Evolutionary conservation across 2,113 vertebrate genomes (phyloP), one percentile per base, ranked within the genome.

Genomic region (Trematocara unimaculatum): DNA sequence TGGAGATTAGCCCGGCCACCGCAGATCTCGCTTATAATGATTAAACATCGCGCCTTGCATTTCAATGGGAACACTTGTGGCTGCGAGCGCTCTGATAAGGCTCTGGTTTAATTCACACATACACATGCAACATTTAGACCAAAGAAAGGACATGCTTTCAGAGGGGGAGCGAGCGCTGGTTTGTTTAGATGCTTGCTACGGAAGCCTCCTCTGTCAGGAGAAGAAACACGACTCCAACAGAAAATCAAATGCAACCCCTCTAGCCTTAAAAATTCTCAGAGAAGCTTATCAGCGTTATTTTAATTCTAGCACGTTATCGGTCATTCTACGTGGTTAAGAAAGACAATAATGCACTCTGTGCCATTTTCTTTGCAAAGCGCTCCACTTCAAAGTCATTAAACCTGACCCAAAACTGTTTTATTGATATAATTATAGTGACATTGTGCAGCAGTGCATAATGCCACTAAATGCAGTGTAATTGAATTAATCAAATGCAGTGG

Each of bases 1-100:
- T 90, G 91, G 90, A 96, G 94, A 94, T 95, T 95, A 95, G 93
- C 93, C 91, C 84, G 83, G 89, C 91, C 89, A 53, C 82, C 79
- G 90, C 91, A 91, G 89, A 94, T 94, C 89, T 90, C 49, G 87
- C 93, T 91, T 83, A 88, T 87, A 90, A 85, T 94, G 93, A 94
- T 94, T 92, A 93, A 89, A 92, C 92, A 88, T 89, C 70, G 64
- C 83, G 85, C 89, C 89, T 51, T 86, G 88, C 92, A 94, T 95
- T 95, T 91, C 86, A 92, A 94, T 95, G 83, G 87, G 90, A 91
- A 91, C 91, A 90, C 93, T 94, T 90, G 91, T 94, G 93, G 87
- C 89, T 94, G 91, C 23, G 35, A 92, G 87, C 77, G 33, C 85
- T 84, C 72, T 72, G 92, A 90, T 92, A 93, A 93, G 93, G 90